Evolutionary conservation across 92 coral and sea anemone genomes (phyloP).

Genomic region (Epizoanthus ramosus): DNA sequence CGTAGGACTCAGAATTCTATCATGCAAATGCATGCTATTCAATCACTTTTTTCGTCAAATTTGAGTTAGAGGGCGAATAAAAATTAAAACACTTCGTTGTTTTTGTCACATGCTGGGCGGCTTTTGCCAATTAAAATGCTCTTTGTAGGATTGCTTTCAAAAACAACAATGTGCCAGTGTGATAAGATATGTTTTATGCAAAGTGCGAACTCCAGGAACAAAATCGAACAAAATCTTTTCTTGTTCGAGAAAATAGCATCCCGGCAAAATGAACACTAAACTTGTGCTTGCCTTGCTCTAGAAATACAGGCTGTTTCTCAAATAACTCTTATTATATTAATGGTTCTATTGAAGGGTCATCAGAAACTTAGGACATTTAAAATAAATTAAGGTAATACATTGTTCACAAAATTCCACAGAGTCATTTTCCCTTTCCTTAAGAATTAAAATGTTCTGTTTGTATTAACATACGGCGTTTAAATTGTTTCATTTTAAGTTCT

Average conservation of each 20-base stretch:
- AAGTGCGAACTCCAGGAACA: not conserved
- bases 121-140: conserved; percentile 37
- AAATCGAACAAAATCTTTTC: not conserved
- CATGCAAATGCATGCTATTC: not conserved
- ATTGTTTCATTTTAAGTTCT: conserved; percentile 12
- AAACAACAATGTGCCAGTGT: not conserved
- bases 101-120: conserved; percentile 12
- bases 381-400: not conserved
- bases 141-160: conserved; percentile 42
- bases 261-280: not conserved
- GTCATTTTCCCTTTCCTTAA: not conserved
- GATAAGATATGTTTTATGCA: conserved; percentile 18
- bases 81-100: not conserved
- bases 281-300: not conserved
- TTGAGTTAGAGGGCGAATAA: conserved; percentile 4
- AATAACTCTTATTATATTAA: not conserved
- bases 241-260: not conserved
- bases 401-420: not conserved
- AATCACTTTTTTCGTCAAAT: not conserved
- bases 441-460: conserved; percentile 26
- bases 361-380: not conserved
- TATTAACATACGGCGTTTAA: conserved; percentile 2
- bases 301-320: not conserved
- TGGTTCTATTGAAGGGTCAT: conserved; percentile 2
- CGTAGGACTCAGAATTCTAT: not conserved